Percentiles rank a stretch among this genome's conserved stretches.
Conservation (phyloP, 1,140 invertebrate genomes). For the Limonius californicus region DNA sequence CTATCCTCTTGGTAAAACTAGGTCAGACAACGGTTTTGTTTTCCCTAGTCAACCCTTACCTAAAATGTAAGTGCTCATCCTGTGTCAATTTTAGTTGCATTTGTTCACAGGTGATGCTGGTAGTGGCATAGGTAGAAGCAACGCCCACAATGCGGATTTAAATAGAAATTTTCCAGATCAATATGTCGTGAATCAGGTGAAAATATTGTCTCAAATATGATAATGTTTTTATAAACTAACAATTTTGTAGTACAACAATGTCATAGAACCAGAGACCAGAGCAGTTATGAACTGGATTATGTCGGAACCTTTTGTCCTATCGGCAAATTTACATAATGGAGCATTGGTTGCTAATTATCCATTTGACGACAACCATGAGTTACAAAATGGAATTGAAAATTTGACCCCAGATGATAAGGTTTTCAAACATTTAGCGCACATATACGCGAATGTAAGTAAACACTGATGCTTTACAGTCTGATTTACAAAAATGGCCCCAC, state of each 20-base stretch:
- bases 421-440: slow-evolving; percentile 76
- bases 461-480: not conserved
- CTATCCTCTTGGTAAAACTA: no score
- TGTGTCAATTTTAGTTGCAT: no score
- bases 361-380: slow-evolving; percentile 68
- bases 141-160: slow-evolving; percentile 82
- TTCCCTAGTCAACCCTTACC: no score
- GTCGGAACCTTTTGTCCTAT: slow-evolving; percentile 86
- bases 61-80: no score
- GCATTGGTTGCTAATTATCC: slow-evolving; percentile 93
- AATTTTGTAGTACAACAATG: slow-evolving; percentile 56
- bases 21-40: no score
- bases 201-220: slow-evolving; percentile 7
- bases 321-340: slow-evolving; percentile 94
- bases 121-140: slow-evolving; percentile 68
- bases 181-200: slow-evolving; percentile 63
- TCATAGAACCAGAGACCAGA: slow-evolving; percentile 77
- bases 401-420: slow-evolving; percentile 78
- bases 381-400: slow-evolving; percentile 46
- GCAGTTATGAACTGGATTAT: slow-evolving; percentile 91
- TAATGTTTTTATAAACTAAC: not conserved
- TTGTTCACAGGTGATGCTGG: slow-evolving; percentile 68
- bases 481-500: no score
- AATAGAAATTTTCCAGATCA: slow-evolving; percentile 98
- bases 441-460: slow-evolving; percentile 75